A percentile compares a stretch with the other conserved stretches of the same genome.
phyloP scores from a whole-genome alignment of 2,888 invertebrate species.

The Petrolisthes cinctipes region DNA sequence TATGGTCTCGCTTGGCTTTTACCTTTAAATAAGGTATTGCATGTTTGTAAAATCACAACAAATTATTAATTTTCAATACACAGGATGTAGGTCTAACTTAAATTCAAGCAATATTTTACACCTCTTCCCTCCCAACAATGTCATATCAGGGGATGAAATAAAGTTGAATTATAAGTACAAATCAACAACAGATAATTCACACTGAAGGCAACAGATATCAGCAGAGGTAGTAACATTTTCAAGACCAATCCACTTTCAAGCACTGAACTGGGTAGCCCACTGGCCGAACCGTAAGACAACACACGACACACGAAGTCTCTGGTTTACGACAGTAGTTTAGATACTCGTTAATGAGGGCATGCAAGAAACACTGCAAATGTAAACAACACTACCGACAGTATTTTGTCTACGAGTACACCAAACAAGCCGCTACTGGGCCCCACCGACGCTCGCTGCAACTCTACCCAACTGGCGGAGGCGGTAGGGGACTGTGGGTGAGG shows the following conservation, averaged over 20 bases:
- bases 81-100: too few relatives aligned
- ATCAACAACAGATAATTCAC: too few relatives aligned
- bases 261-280: slow-evolving; percentile 12
- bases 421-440: slow-evolving; percentile 54
- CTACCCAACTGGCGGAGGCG: slow-evolving; percentile 1
- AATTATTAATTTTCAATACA: too few relatives aligned
- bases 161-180: too few relatives aligned
- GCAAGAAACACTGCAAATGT: slow-evolving; percentile 60
- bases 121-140: too few relatives aligned
- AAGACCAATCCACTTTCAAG: neutral
- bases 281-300: slow-evolving; percentile 8
- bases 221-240: too few relatives aligned
- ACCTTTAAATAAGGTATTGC: too few relatives aligned
- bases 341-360: slow-evolving; percentile 51
- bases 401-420: slow-evolving; percentile 60
- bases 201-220: too few relatives aligned
- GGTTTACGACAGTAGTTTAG: slow-evolving; percentile 16
- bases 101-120: too few relatives aligned
- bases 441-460: slow-evolving; percentile 27
- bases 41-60: too few relatives aligned
- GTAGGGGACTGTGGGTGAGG: neutral
- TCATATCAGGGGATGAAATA: too few relatives aligned
- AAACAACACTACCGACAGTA: slow-evolving; percentile 61
- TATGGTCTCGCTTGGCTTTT: too few relatives aligned
- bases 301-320: slow-evolving; percentile 12